Conservation (phyloP, 2,797 vertebrate species). For the Rhincodon typus region DNA sequence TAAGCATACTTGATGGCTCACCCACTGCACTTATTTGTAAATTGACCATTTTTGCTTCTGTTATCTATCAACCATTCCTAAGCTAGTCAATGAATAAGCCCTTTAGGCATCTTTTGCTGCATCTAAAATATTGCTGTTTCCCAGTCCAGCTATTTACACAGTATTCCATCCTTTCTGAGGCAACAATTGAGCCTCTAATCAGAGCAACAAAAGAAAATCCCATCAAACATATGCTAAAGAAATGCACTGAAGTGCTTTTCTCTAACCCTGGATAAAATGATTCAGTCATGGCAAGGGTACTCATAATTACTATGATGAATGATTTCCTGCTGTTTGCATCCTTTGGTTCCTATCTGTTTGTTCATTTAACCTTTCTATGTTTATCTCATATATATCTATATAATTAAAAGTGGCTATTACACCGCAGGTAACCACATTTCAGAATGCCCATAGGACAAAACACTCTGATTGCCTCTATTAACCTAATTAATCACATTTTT, state of each 20-base stretch:
- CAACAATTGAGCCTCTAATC: constrained; percentile 15
- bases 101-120: neutral
- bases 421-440: neutral
- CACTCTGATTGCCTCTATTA: neutral
- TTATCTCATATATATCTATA: neutral
- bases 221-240: neutral
- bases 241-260: neutral
- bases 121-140: neutral
- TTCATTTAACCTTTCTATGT: neutral
- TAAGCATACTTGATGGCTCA: neutral
- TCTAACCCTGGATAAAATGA: neutral
- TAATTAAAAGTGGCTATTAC: neutral
- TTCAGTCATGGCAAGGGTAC: neutral
- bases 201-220: constrained; percentile 8
- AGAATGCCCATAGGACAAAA: neutral
- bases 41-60: neutral
- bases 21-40: neutral
- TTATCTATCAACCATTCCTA: neutral
- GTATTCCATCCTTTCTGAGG: neutral
- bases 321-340: neutral
- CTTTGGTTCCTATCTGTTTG: neutral
- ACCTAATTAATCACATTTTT: neutral
- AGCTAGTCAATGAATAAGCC: neutral
- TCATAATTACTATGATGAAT: neutral
- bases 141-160: neutral